These are phyloP conservation scores for Xanthostigma xanthostigma DNA, from an alignment of 2,888 invertebrate genomes.

Conservation along the genomic window DNA sequence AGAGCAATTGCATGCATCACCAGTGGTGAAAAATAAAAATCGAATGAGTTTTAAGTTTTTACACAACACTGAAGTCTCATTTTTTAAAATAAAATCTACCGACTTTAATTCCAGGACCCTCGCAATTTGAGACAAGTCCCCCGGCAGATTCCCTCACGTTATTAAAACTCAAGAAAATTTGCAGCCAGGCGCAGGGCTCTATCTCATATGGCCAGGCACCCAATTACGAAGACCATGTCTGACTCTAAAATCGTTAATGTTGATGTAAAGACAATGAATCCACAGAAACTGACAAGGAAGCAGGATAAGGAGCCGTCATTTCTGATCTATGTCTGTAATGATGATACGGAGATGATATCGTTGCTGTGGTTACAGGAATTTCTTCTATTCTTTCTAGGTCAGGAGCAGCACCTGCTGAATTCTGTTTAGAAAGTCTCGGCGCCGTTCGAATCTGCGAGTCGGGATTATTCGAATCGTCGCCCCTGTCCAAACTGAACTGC, in stretches of 20 bases:
- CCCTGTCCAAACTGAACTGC: constrained; percentile 55
- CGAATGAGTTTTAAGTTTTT: too few species aligned
- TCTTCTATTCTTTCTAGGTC: constrained; percentile 57
- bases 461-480: constrained; percentile 31
- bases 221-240: neutral
- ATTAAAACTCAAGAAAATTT: too few species aligned
- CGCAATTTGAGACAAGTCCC: too few species aligned
- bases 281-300: constrained; percentile 4
- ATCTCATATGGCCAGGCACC: too few species aligned
- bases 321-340: constrained; percentile 2
- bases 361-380: constrained; percentile 26
- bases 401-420: constrained; percentile 50
- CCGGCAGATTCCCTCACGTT: too few species aligned
- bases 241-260: neutral
- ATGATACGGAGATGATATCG: neutral
- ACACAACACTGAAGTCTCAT: too few species aligned
- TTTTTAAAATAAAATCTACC: too few species aligned
- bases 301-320: constrained; percentile 1
- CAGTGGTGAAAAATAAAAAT: too few species aligned
- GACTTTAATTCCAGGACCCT: too few species aligned
- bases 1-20: too few species aligned
- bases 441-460: constrained; percentile 8
- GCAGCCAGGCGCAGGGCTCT: too few species aligned
- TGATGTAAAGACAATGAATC: constrained; percentile 4
- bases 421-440: constrained; percentile 44